phyloP scores from a whole-genome alignment of 2,797 vertebrate genomes.

The Schizothorax lantsangensis region DNA sequence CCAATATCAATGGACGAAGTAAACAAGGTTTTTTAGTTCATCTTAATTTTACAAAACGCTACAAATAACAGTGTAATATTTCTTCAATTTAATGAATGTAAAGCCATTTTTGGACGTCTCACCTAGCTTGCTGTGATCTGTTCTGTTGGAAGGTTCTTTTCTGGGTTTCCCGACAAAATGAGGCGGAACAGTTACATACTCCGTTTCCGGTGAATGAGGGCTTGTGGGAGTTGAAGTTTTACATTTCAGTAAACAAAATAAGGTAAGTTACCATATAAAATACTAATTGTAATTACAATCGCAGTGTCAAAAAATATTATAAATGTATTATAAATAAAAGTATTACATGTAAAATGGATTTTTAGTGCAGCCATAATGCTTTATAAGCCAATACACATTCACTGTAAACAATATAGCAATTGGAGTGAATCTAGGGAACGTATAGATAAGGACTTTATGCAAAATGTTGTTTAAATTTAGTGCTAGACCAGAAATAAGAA shows the following conservation, averaged over 20 bases:
- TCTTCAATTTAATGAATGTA: neutral
- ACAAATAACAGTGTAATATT: neutral
- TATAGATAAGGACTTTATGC: neutral
- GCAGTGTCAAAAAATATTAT: neutral
- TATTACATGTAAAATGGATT: neutral
- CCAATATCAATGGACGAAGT: neutral
- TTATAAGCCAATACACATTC: too few relatives aligned
- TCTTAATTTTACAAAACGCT: neutral
- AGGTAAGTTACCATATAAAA: neutral
- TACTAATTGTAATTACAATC: neutral
- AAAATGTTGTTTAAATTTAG: neutral
- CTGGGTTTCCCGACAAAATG: neutral
- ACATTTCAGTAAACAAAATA: neutral
- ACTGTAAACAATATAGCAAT: neutral
- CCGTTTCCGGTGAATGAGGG: conserved; percentile 1
- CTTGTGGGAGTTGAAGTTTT: conserved; percentile 8
- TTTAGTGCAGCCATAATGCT: neutral
- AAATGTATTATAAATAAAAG: neutral
- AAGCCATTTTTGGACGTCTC: neutral
- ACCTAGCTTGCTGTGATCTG: neutral
- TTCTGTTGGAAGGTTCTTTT: neutral
- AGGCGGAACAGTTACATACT: neutral
- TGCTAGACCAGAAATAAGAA: neutral
- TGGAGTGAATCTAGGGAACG: neutral
- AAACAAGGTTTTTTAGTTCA: neutral